Percentiles rank a stretch among this genome's conserved stretches.
phyloP scores from a whole-genome alignment of 2,113 vertebrate genomes.

The Psophia crepitans region DNA sequence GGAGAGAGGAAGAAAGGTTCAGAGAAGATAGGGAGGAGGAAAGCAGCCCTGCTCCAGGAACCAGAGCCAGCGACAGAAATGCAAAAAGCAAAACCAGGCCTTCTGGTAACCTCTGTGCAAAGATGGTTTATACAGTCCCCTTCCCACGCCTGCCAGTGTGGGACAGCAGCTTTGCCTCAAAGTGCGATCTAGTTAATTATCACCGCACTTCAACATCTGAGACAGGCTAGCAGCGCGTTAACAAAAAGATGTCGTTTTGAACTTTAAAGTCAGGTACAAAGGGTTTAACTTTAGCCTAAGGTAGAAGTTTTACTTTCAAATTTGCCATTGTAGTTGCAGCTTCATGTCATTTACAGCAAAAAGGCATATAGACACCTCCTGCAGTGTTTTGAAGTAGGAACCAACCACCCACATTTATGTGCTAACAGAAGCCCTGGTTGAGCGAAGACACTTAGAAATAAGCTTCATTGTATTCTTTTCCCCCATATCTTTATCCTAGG shows the following conservation, averaged over 20 bases:
- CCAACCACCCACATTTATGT: background rate
- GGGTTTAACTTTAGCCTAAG: constrained; percentile 49
- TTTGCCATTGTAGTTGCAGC: constrained; percentile 9
- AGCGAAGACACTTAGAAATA: background rate
- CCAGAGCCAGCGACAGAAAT: constrained; percentile 56
- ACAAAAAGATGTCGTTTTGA: constrained; percentile 25
- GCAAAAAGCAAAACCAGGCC: constrained; percentile 66
- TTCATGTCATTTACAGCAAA: background rate
- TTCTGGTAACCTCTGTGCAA: constrained; percentile 45
- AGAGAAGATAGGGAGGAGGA: constrained; percentile 69
- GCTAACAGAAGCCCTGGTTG: constrained; percentile 61
- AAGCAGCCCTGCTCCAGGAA: constrained; percentile 28
- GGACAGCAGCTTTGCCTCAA: constrained; percentile 9
- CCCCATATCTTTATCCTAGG: background rate
- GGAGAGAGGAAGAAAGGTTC: constrained; percentile 79
- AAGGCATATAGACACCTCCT: background rate
- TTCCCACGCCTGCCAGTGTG: background rate
- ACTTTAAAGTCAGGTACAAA: constrained; percentile 28
- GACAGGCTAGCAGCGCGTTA: background rate
- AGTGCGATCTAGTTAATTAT: constrained; percentile 37
- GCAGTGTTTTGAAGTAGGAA: constrained; percentile 22
- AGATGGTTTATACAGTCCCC: background rate
- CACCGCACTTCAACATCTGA: constrained; percentile 1
- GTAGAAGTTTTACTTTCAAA: constrained; percentile 46
- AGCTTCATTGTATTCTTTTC: background rate